phyloP scores from a whole-genome alignment of 2,888 invertebrate genomes.

The Minunthozetes semirufus region DNA sequence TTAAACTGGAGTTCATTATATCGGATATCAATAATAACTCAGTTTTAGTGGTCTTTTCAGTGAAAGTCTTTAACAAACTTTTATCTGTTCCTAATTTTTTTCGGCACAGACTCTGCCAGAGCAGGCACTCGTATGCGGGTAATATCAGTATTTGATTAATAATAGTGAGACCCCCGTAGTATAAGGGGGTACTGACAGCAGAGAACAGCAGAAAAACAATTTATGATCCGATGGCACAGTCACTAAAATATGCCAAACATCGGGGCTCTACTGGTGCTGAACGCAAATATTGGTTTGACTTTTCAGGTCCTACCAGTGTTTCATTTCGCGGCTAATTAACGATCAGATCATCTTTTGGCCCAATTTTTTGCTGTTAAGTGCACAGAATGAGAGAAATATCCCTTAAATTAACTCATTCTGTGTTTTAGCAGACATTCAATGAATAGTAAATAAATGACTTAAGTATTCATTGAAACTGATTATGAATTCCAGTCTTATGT shows the following conservation, averaged over 20 bases:
- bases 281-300: slow-evolving; percentile 9
- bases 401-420: too few species aligned
- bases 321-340: not conserved
- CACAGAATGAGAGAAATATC: not conserved
- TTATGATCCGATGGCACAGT: too few species aligned
- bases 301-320: not conserved
- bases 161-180: too few species aligned
- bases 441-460: too few species aligned
- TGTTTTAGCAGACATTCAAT: too few species aligned
- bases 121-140: too few species aligned
- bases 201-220: too few species aligned
- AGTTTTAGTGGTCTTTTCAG: not conserved
- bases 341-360: not conserved
- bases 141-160: too few species aligned
- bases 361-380: not conserved
- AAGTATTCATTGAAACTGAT: too few species aligned
- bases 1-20: slow-evolving; percentile 2
- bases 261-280: not conserved
- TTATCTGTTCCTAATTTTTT: not conserved
- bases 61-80: not conserved
- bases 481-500: too few species aligned
- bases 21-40: not conserved
- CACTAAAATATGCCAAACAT: too few species aligned
- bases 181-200: too few species aligned
- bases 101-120: not conserved